These are phyloP conservation scores for Bambusicola thoracicus DNA, from an alignment of 2,113 vertebrate species.

Conservation along the genomic window DNA sequence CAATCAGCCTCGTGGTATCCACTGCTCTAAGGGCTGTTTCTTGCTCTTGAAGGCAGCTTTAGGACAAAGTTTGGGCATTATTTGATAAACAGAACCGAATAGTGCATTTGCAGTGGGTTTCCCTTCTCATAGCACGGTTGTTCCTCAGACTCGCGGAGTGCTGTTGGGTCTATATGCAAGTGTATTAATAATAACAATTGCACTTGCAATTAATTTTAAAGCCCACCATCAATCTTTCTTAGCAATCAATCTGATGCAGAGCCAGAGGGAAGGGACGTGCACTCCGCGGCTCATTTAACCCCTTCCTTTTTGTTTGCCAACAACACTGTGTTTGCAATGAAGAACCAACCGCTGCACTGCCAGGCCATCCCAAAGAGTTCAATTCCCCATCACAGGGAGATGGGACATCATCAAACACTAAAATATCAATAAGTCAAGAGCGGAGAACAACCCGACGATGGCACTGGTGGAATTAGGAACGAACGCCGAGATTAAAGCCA, in stretches of 20 bases:
- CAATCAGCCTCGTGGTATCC: neutral
- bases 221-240: slow-evolving; percentile 63
- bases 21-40: neutral
- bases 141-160: neutral
- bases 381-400: neutral
- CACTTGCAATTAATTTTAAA: slow-evolving; percentile 71
- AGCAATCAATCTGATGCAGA: slow-evolving; percentile 56
- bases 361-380: neutral
- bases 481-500: slow-evolving; percentile 50
- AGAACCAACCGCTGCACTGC: neutral
- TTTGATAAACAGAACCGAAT: slow-evolving; percentile 17
- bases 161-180: neutral
- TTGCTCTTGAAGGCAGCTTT: neutral
- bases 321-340: neutral
- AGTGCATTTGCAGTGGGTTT: neutral
- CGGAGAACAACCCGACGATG: neutral
- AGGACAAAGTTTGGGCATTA: neutral
- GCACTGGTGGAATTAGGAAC: slow-evolving; percentile 69
- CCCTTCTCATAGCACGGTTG: neutral
- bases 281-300: neutral
- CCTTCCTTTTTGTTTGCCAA: neutral
- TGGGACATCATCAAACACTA: neutral
- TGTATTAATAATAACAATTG: slow-evolving; percentile 67
- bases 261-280: slow-evolving; percentile 12
- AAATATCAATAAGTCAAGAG: neutral